Base-by-base conservation (phyloP, 64 coral and sea anemone species). In the Orbicella faveolata region DNA sequence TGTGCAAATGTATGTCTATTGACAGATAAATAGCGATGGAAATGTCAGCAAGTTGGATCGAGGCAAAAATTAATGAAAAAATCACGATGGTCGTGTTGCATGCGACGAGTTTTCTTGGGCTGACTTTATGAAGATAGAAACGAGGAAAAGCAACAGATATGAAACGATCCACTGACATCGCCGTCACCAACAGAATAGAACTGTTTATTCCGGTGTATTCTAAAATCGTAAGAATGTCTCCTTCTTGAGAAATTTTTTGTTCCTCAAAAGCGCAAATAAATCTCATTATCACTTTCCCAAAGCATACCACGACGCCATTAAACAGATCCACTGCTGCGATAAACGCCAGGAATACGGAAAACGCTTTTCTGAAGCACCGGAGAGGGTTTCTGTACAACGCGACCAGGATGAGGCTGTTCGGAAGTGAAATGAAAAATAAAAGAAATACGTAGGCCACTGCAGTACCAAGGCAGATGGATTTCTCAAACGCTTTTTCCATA, bases 151-250 rank as follows among this genome's bases (percentile, higher is more conserved):
- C 62, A 83, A 83, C 80, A 65, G 80, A 34, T 2, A 67, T 8
- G 16, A 83, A 83, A 9, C 80, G 80, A 67, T 83, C 80, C 3
- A 83, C 21, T 1, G 80, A 83, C 80, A 83, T 83, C 6, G 80
- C 61, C 4, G 63, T 83, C 18, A 67, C 80, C 8, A 83, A 33
- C 17, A 84, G 14, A 67, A 84, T 84, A 1, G 81, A 84, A 41
- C 81, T 53, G 64, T 84, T 84, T 1, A 84, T 6, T 70, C 63
- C 81, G 2, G 52, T 33, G 81, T 84, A 84, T 36, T 23, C 64
- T 10, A 84, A 5, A 25, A 84, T 52, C 21, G 0, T 37, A 2
- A 25, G 0, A 5, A 84, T 30, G 2, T 84, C 36, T 0, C 81
- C 81, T n/a, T 84, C 63, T 52, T n/a, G 35, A 14, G 81, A 37